Base-by-base conservation (phyloP, 2,888 invertebrate genomes). In the Oscheius sp. region DNA sequence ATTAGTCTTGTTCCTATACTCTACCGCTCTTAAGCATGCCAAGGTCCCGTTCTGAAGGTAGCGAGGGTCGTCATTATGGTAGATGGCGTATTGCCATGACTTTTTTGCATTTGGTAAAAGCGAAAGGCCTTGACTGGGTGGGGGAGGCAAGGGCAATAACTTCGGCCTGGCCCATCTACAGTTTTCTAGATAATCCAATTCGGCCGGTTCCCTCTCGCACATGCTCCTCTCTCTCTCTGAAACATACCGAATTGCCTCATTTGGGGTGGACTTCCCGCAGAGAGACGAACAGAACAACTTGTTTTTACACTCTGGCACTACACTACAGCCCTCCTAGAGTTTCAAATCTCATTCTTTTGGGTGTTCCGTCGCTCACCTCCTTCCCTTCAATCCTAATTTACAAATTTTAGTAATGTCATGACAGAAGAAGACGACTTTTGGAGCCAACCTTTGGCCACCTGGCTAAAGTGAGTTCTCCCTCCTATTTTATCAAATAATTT, bases 161-260 rank as follows among this genome's bases (percentile, higher is more conserved):
- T 61, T 61, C 45, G 42, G 61, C 45, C n/a, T n/a, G n/a, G 61
- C 61, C 61, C 61, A 61, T 61, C 61, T 45, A 61, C 61, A 61
- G 61, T 61, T 61, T n/a, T 61, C 61, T 27, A 61, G 61, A 61
- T 61, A 61, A 61, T 61, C 45, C 61, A 61, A 61, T n/a, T 61
- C 61, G 61, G 61, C 61, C 61, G 61, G 46, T 61, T 61, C 45
- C 20, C n/a, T 42, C 45, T 61, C 29, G 61, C 45, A 45, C 55
- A 33, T 17, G n/a, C n/a, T n/a, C n/a, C n/a, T n/a, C n/a, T n/a
- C n/a, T n/a, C n/a, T n/a, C n/a, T n/a, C 42, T 27, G 61, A 42
- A 61, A 61, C 61, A 61, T 45, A 45, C 45, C 61, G 31, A 61
- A 61, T 45, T 61, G 45, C 42, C 61, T n/a, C 61, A 61, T 61